Conservation (phyloP, 2,113 vertebrate genomes). For the Cromileptes altivelis region DNA sequence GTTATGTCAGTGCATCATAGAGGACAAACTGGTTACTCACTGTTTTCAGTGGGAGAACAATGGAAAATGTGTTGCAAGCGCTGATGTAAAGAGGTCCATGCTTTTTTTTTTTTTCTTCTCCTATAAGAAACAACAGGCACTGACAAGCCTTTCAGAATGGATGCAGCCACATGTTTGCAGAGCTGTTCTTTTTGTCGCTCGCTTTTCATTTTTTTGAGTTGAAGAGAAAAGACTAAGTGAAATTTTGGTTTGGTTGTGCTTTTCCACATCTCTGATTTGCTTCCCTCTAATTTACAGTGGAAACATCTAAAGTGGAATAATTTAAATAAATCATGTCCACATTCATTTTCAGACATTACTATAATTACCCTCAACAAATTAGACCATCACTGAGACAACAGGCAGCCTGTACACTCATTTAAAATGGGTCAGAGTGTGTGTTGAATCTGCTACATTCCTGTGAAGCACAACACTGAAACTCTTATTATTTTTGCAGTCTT, state of each 20-base stretch:
- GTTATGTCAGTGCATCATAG: not conserved
- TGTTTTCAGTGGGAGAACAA: conserved; percentile 30
- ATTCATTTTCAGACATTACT: conserved; percentile 38
- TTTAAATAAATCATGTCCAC: conserved; percentile 23
- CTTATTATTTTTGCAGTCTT: not conserved
- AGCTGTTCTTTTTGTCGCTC: conserved; percentile 12
- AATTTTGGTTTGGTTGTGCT: not conserved
- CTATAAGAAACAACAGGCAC: not conserved
- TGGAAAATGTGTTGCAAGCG: not conserved
- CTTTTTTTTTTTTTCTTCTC: not conserved
- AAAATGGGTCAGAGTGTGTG: conserved; percentile 19
- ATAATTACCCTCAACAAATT: conserved; percentile 23
- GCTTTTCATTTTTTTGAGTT: not conserved
- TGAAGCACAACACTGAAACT: not conserved
- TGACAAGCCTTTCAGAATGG: not conserved
- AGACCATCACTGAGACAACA: conserved; percentile 10
- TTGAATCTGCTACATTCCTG: conserved; percentile 3
- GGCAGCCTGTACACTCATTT: not conserved
- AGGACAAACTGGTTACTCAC: conserved; percentile 7
- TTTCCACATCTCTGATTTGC: not conserved
- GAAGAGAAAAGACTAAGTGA: not conserved
- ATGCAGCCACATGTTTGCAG: conserved; percentile 14
- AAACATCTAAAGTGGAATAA: conserved; percentile 1
- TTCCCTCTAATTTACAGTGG: not conserved
- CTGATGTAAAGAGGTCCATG: not conserved